phyloP scores from a whole-genome alignment of 2,113 vertebrate species.

The Coryphaenoides rupestris region DNA sequence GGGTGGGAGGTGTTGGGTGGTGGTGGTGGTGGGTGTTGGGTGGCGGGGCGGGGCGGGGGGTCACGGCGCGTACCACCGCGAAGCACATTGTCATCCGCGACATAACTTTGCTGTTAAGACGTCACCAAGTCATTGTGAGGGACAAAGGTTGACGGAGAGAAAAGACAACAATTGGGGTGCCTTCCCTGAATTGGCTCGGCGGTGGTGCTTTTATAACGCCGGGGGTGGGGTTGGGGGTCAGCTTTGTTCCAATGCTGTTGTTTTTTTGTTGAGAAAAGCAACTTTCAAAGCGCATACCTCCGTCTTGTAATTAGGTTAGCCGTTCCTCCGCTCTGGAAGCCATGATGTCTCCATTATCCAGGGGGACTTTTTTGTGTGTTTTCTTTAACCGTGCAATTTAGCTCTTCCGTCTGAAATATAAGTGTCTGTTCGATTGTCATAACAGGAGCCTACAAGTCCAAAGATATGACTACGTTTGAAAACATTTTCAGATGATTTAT shows the following conservation, averaged over 20 bases:
- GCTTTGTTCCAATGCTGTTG: slow-evolving; percentile 32
- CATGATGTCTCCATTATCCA: no score
- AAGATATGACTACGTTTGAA: no score
- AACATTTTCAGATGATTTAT: no score
- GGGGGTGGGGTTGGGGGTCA: slow-evolving; percentile 38
- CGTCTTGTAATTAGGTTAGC: slow-evolving; percentile 52
- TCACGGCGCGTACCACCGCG: slow-evolving; percentile 35
- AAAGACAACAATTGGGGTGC: slow-evolving; percentile 57
- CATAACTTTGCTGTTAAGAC: slow-evolving; percentile 54
- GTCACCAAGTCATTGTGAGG: slow-evolving; percentile 61
- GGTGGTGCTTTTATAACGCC: slow-evolving; percentile 53
- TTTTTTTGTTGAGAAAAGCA: slow-evolving; percentile 35
- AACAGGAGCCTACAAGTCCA: no score
- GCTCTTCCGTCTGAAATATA: background rate
- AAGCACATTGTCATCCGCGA: slow-evolving; percentile 56
- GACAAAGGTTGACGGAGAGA: slow-evolving; percentile 60
- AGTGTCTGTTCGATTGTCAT: no score
- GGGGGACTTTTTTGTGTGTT: no score
- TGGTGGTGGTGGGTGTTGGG: slow-evolving; percentile 25
- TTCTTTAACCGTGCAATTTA: slow-evolving; percentile 18
- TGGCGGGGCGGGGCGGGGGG: slow-evolving; percentile 6
- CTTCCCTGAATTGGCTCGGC: slow-evolving; percentile 37
- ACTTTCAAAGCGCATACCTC: slow-evolving; percentile 50
- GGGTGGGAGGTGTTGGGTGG: slow-evolving; percentile 25
- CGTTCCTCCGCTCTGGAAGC: background rate